Percentiles rank a stretch among this genome's conserved stretches.
These are phyloP conservation scores for Parapsyche elsis DNA, from an alignment of 1,140 invertebrate species.

Conservation along the genomic window DNA sequence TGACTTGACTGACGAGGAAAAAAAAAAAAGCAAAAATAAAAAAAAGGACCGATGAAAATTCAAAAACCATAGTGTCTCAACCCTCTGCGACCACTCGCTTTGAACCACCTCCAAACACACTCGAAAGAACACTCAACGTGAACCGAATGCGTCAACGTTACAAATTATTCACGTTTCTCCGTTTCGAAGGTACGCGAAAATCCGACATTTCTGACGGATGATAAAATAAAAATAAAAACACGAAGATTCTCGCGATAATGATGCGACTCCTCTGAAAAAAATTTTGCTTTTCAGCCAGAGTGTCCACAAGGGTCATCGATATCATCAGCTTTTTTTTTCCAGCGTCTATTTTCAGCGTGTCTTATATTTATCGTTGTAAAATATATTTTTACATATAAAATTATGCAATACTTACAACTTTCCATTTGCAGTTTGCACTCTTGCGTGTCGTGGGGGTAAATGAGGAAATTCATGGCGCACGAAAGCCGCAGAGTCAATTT, in stretches of 20 bases:
- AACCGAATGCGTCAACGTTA: too few relatives aligned
- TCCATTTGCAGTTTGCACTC: slow-evolving; percentile 93
- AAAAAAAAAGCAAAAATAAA: too few relatives aligned
- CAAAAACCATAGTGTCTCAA: not conserved
- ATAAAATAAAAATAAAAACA: too few relatives aligned
- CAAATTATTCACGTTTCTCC: too few relatives aligned
- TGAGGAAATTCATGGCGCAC: slow-evolving; percentile 92
- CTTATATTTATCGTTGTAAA: not conserved
- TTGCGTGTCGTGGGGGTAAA: slow-evolving; percentile 92
- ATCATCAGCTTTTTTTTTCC: not conserved
- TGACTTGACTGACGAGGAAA: too few relatives aligned
- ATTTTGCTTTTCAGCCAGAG: not conserved
- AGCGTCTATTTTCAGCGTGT: not conserved
- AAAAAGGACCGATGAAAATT: not conserved
- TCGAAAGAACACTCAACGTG: not conserved
- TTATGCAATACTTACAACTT: slow-evolving; percentile 75
- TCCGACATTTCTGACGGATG: too few relatives aligned
- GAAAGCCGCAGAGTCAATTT: slow-evolving; percentile 86
- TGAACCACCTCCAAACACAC: not conserved
- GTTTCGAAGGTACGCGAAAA: too few relatives aligned
- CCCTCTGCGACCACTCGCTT: not conserved
- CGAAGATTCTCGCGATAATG: too few relatives aligned
- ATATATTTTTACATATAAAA: not conserved
- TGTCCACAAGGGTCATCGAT: too few relatives aligned
- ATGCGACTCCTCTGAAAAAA: too few relatives aligned